A percentile compares a stretch with the other conserved stretches of the same genome.
Conservation (phyloP, 2,797 vertebrate genomes). For the Sardinella longiceps region DNA sequence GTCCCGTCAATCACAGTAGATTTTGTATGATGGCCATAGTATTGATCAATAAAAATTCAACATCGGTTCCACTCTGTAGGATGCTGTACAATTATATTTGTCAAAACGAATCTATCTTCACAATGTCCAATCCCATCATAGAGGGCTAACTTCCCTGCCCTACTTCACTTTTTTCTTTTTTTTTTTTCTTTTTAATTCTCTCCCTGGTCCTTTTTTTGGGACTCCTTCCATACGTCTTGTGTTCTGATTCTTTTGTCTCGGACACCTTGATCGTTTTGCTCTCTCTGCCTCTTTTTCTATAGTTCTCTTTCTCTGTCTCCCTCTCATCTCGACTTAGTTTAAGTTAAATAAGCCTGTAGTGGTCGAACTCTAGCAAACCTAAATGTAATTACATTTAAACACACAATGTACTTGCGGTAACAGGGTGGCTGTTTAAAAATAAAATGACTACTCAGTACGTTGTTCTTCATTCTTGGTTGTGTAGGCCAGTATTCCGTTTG, state of each 20-base stretch:
- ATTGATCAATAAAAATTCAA: no score
- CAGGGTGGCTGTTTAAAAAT: no score
- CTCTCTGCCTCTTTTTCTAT: background rate
- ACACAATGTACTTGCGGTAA: no score
- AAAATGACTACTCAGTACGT: no score
- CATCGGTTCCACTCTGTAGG: no score
- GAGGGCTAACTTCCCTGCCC: background rate
- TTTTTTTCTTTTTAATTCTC: background rate
- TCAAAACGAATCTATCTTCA: no score
- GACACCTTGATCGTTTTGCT: background rate
- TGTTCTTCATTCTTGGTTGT: conserved; percentile 42
- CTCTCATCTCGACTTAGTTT: background rate
- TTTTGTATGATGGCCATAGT: no score
- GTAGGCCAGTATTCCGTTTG: conserved; percentile 86
- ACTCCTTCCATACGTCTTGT: conserved; percentile 28
- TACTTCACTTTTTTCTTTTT: background rate
- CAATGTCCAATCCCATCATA: no score
- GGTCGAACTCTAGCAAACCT: background rate
- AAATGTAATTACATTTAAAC: no score
- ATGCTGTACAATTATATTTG: no score
- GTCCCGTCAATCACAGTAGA: no score
- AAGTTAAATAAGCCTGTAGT: background rate
- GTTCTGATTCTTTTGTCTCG: background rate
- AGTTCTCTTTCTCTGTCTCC: background rate
- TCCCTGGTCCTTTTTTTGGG: background rate